Percentiles rank a stretch among this genome's conserved stretches.
These are phyloP conservation scores for Microchirus variegatus DNA, from an alignment of 2,797 vertebrate genomes.

Conservation along the genomic window DNA sequence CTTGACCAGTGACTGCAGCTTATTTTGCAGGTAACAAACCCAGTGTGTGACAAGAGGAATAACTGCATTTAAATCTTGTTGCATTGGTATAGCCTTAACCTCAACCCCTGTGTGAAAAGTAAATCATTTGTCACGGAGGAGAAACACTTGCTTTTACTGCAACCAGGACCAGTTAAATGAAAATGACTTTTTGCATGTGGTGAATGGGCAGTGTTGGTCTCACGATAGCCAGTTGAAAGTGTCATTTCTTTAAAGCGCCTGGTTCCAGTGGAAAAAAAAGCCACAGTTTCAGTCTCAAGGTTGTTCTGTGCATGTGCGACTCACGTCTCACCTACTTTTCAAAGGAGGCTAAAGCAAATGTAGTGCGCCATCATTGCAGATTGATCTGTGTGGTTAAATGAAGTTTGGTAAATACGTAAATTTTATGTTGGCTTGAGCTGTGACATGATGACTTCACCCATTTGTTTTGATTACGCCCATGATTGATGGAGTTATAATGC, in stretches of 20 bases:
- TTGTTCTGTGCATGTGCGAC: not conserved
- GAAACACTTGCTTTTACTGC: constrained; percentile 30
- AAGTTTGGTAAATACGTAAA: constrained; percentile 70
- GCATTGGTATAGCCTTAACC: not conserved
- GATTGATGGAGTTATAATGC: constrained; percentile 72
- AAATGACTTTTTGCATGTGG: constrained; percentile 23
- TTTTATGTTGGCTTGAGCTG: constrained; percentile 59
- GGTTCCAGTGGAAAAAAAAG: constrained; percentile 7
- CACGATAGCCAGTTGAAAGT: constrained; percentile 3
- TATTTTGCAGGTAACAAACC: constrained; percentile 69
- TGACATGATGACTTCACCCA: constrained; percentile 69
- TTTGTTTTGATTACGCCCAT: constrained; percentile 74
- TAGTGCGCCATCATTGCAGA: constrained; percentile 31
- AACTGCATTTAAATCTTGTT: constrained; percentile 19
- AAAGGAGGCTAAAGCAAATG: constrained; percentile 19
- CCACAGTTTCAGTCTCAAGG: not conserved
- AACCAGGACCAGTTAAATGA: constrained; percentile 12
- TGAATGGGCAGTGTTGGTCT: constrained; percentile 1
- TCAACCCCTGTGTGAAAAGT: constrained; percentile 19
- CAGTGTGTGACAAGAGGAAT: constrained; percentile 28
- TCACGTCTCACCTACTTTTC: constrained; percentile 19
- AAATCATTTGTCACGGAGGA: not conserved
- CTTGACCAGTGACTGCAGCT: constrained; percentile 61
- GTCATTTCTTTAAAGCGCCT: constrained; percentile 12
- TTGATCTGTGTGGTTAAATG: constrained; percentile 53